Evolutionary conservation across 2,888 invertebrate genomes (phyloP), one percentile per base, ranked within the genome.

Genomic region (Aleiodes testaceus): DNA sequence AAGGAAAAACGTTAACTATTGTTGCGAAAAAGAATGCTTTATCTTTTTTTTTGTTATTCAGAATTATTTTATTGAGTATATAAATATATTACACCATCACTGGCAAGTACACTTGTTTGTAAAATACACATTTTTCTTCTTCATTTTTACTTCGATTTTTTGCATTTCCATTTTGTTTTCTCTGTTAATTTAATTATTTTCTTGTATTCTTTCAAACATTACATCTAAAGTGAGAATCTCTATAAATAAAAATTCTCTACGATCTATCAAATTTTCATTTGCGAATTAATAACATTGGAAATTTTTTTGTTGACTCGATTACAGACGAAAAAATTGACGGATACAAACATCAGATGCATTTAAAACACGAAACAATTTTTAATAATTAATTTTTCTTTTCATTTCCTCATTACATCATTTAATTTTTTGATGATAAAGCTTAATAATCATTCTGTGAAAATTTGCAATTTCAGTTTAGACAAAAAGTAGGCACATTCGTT

Each of bases 11-110:
- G 11, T 6, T 6, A 7, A 36, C 7, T 1, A 36, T 36, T 36
- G 36, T 11, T 2, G 9, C 36, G 4, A n/a, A n/a, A n/a, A n/a
- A n/a, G n/a, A n/a, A n/a, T n/a, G n/a, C n/a, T n/a, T n/a, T n/a
- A n/a, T n/a, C n/a, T n/a, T n/a, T n/a, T n/a, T n/a, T 42, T 52
- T 22, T 12, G 20, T 14, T 63, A 50, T 65, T 53, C 55, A 70
- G 68, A 73, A 70, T 72, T 59, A 47, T 72, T 72, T 66, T 79
- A 73, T 80, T 78, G 79, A 80, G 77, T 82, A 84, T 80, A 82
- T 80, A 84, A 83, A 84, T 84, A 84, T 84, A 84, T 83, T 84
- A 84, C 79, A 81, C 79, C 81, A 80, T 81, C 78, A 79, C 79
- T 79, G 79, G 79, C 78, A 64, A 83, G 80, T 83, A 84, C 81